Evolutionary conservation across 1,140 invertebrate genomes (phyloP).

Genomic region (Lamellibrachia luymesi): DNA sequence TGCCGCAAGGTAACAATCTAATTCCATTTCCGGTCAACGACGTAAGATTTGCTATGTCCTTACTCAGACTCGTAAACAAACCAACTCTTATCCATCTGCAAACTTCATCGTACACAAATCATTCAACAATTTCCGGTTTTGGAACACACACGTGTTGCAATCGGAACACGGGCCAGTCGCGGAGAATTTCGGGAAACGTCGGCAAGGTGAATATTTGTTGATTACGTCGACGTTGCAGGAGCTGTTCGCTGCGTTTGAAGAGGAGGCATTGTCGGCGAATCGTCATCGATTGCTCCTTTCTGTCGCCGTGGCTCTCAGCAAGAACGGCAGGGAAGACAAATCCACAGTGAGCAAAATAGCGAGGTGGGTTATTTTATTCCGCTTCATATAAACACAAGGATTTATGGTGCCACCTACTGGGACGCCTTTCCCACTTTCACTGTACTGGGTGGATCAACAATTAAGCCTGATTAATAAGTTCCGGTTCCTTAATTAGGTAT

Average conservation of each 20-base stretch:
- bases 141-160: background rate
- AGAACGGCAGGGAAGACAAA: background rate
- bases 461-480: background rate
- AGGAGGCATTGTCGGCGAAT: background rate
- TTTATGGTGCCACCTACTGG: background rate
- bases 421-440: background rate
- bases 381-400: background rate
- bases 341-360: background rate
- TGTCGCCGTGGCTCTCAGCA: background rate
- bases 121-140: background rate
- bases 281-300: background rate
- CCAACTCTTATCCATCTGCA: background rate
- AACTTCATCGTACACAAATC: background rate
- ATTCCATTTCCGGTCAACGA: background rate
- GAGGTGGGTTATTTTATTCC: background rate
- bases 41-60: background rate
- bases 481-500: background rate
- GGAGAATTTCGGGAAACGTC: background rate
- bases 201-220: background rate
- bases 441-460: no score
- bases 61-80: background rate
- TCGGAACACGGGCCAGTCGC: background rate
- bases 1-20: background rate
- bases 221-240: background rate
- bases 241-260: slow-evolving; percentile 9